Percentiles rank a stretch among this genome's conserved stretches.
Evolutionary conservation across 2,888 invertebrate species (phyloP).

Genomic region (Tachystola acroxantha): DNA sequence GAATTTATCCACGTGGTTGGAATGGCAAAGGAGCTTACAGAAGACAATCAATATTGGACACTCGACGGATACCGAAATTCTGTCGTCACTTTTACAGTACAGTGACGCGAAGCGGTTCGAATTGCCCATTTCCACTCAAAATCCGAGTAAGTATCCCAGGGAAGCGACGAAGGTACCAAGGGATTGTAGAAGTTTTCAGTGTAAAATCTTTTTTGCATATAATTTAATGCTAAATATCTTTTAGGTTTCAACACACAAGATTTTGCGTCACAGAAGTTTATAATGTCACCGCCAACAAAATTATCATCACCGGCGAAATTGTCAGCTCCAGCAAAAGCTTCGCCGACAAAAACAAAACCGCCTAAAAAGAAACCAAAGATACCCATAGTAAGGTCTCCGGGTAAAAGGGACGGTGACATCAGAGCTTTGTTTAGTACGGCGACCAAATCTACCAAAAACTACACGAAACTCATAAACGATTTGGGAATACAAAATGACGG

Average conservation of each 20-base stretch:
- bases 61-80: slow-evolving; percentile 60
- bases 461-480: slow-evolving; percentile 61
- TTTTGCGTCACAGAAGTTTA: slow-evolving; percentile 25
- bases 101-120: slow-evolving; percentile 71
- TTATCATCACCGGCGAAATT: too few relatives aligned
- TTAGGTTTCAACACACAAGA: slow-evolving; percentile 33
- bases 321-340: slow-evolving; percentile 4
- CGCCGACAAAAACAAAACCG: slow-evolving; percentile 32
- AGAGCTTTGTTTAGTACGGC: slow-evolving; percentile 72
- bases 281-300: slow-evolving; percentile 26
- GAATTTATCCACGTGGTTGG: slow-evolving; percentile 55
- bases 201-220: too few relatives aligned
- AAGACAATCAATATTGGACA: slow-evolving; percentile 59
- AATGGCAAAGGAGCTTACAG: slow-evolving; percentile 68
- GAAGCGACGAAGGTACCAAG: too few relatives aligned
- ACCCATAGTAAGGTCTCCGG: slow-evolving; percentile 37
- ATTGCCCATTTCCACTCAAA: slow-evolving; percentile 53
- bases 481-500: slow-evolving; percentile 52
- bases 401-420: slow-evolving; percentile 73
- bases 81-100: slow-evolving; percentile 63
- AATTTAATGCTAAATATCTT: too few relatives aligned
- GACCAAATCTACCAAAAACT: slow-evolving; percentile 65
- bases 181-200: too few relatives aligned
- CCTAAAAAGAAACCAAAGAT: slow-evolving; percentile 45
- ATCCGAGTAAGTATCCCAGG: slow-evolving; percentile 49